Percentiles rank a stretch among this genome's conserved stretches.
Conservation (phyloP, 2,888 invertebrate genomes). For the Trissolcus japonicus region DNA sequence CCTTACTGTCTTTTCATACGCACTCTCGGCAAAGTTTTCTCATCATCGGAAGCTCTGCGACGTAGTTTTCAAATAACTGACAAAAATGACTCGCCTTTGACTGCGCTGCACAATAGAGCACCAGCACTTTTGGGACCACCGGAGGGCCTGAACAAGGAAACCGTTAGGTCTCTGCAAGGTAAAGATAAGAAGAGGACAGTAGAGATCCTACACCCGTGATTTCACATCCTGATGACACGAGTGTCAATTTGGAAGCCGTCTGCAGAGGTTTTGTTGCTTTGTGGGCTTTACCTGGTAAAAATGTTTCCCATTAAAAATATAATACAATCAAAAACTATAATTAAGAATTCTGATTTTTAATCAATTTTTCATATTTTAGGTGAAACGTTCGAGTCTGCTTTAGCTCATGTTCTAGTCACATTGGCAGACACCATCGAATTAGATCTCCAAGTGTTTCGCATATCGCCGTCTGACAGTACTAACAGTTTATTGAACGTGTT, state of each 20-base stretch:
- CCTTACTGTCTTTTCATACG: conserved; percentile 85
- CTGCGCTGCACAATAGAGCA: conserved; percentile 78
- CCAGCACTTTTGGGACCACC: conserved; percentile 76
- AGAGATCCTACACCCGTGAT: conserved; percentile 76
- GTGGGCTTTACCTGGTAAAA: conserved; percentile 72
- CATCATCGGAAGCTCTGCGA: conserved; percentile 82
- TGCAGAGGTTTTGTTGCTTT: conserved; percentile 82
- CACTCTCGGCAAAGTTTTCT: conserved; percentile 87
- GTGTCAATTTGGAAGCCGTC: conserved; percentile 84
- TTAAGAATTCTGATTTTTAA: neutral
- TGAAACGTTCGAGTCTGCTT: conserved; percentile 80
- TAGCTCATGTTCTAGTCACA: conserved; percentile 85
- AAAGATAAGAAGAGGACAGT: conserved; percentile 94
- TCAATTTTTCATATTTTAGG: conserved; percentile 67
- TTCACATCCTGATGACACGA: conserved; percentile 73
- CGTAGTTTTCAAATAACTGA: conserved; percentile 82
- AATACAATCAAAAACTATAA: conserved; percentile 3
- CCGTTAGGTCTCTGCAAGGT: conserved; percentile 83
- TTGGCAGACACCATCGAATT: conserved; percentile 85
- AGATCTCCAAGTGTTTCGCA: conserved; percentile 81
- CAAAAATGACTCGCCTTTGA: conserved; percentile 76
- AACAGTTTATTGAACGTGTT: conserved; percentile 79
- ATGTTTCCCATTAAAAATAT: neutral
- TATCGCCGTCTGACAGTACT: conserved; percentile 78
- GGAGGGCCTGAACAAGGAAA: conserved; percentile 82